Percentiles rank a stretch among this genome's conserved stretches.
These are phyloP conservation scores for Drosophila demipolita DNA, from an alignment of 2,888 invertebrate species.

Conservation along the genomic window DNA sequence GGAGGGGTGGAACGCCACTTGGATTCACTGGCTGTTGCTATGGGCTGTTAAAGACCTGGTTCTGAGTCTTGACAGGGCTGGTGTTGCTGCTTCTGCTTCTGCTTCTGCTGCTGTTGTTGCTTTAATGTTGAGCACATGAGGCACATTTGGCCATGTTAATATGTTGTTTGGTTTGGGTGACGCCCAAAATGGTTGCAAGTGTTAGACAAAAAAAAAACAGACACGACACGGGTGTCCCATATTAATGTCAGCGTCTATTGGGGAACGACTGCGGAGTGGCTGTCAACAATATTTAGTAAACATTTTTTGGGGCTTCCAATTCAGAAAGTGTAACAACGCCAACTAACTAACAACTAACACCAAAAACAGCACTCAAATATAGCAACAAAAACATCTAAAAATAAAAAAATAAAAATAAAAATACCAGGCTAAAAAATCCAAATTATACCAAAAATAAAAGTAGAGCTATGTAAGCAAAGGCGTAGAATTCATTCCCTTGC, in stretches of 20 bases:
- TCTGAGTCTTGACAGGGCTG: conserved; percentile 25
- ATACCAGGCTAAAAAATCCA: not conserved
- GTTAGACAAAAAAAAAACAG: conserved; percentile 18
- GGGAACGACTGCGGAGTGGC: not conserved
- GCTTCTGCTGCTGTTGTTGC: conserved; percentile 11
- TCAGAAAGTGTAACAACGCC: conserved; percentile 36
- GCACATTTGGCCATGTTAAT: conserved; percentile 49
- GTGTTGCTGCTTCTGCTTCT: not conserved
- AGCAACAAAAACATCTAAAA: conserved; percentile 7
- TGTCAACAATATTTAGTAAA: conserved; percentile 11
- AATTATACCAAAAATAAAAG: not conserved
- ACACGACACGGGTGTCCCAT: conserved; percentile 13
- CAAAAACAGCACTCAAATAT: conserved; percentile 42
- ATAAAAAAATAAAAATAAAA: conserved; percentile 8
- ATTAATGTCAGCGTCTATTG: conserved; percentile 9
- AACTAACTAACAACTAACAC: conserved; percentile 55
- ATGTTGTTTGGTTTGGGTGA: conserved; percentile 11
- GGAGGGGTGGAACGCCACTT: conserved; percentile 16
- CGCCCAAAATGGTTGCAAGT: conserved; percentile 20
- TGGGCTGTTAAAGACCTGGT: conserved; percentile 73
- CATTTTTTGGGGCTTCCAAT: conserved; percentile 4
- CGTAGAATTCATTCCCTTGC: not conserved
- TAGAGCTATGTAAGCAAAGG: not conserved
- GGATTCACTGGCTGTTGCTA: conserved; percentile 55
- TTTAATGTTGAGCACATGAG: conserved; percentile 56